Evolutionary conservation across 2,888 invertebrate species (phyloP), one percentile per base, ranked within the genome.

Genomic region (Zootermopsis nevadensis): DNA sequence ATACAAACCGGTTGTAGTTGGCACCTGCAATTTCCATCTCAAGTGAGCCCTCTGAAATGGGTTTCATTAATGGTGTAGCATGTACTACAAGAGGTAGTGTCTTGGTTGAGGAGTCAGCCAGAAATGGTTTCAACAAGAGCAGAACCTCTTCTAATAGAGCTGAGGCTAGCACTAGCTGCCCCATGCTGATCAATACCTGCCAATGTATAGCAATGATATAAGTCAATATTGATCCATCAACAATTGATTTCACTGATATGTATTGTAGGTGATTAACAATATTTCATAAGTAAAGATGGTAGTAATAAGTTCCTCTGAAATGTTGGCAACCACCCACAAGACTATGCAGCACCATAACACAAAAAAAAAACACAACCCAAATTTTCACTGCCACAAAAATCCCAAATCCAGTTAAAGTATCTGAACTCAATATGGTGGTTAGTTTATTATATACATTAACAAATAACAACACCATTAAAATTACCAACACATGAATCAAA

Each of bases 101-200:
- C 31, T 77, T 76, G n/a, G 19, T 15, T 24, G 1, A 12, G 30
- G 60, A 15, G 19, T 22, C 72, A 2, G 22, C 33, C 6, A 67
- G 30, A n/a, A 77, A 35, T n/a, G 82, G 77, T 12, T 72, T 66
- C n/a, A 84, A 19, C 31, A 81, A 27, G 10, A 22, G 31, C 74
- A 83, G 31, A 8, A 79, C 66, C 74, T 85, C 85, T 27, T 55
- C 38, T 35, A 69, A n/a, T 31, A 84, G 81, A 55, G 69, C 81
- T 48, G 84, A 83, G 1, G 72, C 84, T 33, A 85, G 80, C 15
- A 83, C 53, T 22, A 85, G 74, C 67, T 82, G 82, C 15, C 69
- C 42, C n/a, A 82, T 84, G 42, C 82, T 84, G 55, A 81, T 38
- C 15, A 82, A 74, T 7, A 77, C 69, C 35, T 83, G 82, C 2